phyloP scores from a whole-genome alignment of 2,888 invertebrate genomes.

The Phrixothrix hirtus region DNA sequence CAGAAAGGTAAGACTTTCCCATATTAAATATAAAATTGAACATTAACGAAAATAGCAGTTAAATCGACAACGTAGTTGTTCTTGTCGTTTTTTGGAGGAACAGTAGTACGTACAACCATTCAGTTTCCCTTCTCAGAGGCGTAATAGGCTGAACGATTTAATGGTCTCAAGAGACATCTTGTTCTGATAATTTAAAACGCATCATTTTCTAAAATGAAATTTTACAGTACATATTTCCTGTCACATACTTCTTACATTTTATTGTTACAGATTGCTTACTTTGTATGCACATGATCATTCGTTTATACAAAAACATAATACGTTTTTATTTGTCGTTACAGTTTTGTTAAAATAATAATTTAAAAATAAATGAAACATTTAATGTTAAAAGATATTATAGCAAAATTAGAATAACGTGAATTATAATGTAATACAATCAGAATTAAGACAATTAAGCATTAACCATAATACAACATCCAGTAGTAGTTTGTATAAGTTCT shows the following conservation, averaged over 20 bases:
- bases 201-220: constrained; percentile 51
- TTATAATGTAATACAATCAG: too few relatives aligned
- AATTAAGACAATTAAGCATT: neutral
- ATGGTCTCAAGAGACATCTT: constrained; percentile 44
- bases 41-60: neutral
- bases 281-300: constrained; percentile 28
- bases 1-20: constrained; percentile 12
- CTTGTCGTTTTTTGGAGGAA: constrained; percentile 12
- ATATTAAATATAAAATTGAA: constrained; percentile 2
- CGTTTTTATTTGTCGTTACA: neutral
- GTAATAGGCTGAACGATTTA: constrained; percentile 45
- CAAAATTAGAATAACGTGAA: too few relatives aligned
- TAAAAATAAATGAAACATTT: too few relatives aligned
- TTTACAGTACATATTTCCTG: constrained; percentile 57
- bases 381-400: too few relatives aligned
- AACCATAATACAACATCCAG: constrained; percentile 2
- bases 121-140: constrained; percentile 27
- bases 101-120: constrained; percentile 8
- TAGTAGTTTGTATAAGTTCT: constrained; percentile 14
- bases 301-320: constrained; percentile 3
- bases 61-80: too few relatives aligned
- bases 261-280: constrained; percentile 53
- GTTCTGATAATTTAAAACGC: constrained; percentile 47
- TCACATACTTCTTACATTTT: constrained; percentile 53
- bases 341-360: neutral